These are phyloP conservation scores for Leptodirus hochenwartii DNA, from an alignment of 2,888 invertebrate genomes.

Conservation along the genomic window DNA sequence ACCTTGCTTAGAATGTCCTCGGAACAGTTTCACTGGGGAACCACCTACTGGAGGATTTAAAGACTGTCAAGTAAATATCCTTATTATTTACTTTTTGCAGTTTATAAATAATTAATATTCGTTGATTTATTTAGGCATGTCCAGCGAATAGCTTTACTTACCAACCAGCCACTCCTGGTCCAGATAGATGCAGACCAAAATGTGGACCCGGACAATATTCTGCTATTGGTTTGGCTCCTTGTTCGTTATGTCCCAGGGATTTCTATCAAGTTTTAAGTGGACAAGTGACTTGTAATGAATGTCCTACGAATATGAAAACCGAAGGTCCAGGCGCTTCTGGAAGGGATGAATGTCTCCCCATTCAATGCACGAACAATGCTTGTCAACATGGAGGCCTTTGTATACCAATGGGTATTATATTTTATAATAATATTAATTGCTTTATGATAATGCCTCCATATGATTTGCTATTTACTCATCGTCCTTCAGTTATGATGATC, in stretches of 20 bases:
- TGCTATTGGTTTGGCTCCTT: slow-evolving; percentile 72
- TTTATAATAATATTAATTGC: neutral
- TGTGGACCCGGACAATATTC: slow-evolving; percentile 84
- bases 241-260: slow-evolving; percentile 80
- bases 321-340: slow-evolving; percentile 60
- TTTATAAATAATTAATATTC: too few relatives aligned
- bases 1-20: slow-evolving; percentile 84
- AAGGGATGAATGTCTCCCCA: slow-evolving; percentile 70
- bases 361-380: slow-evolving; percentile 71
- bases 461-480: too few relatives aligned
- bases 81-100: too few relatives aligned
- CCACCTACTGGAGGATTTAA: slow-evolving; percentile 83
- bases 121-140: too few relatives aligned
- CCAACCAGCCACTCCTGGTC: slow-evolving; percentile 74
- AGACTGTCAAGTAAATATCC: too few relatives aligned
- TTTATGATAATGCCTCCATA: neutral
- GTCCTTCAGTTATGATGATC: too few relatives aligned
- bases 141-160: slow-evolving; percentile 79
- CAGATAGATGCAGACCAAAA: slow-evolving; percentile 68
- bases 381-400: slow-evolving; percentile 87
- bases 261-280: slow-evolving; percentile 80
- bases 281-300: slow-evolving; percentile 73
- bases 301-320: slow-evolving; percentile 81
- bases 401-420: slow-evolving; percentile 62
- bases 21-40: slow-evolving; percentile 75